Evolutionary conservation across 2,113 vertebrate species (phyloP), one percentile per base, ranked within the genome.

Genomic region (Protomyctophum bolini): DNA sequence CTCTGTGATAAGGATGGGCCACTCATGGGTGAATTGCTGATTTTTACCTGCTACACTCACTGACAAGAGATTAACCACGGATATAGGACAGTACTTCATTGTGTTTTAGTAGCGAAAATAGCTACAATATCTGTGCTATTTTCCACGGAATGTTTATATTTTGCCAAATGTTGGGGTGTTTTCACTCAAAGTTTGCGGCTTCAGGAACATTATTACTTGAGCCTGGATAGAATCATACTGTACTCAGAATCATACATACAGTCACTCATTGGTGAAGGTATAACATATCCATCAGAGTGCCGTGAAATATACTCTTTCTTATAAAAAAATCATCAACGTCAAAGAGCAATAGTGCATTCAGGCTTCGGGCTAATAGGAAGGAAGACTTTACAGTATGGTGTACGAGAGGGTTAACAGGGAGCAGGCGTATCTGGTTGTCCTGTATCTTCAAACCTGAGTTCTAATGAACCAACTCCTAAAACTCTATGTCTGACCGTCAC

Each of bases 401-500:
- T 9, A 6, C 57, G 21, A 21, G 21, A 21, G 21, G 21, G 21
- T 21, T 21, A 58, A 0, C n/a, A n/a, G 9, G 10, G 47, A 72
- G 72, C 55, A 71, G 49, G 62, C 8, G 0, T 10, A 41, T 55
- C 5, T 29, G 15, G 4, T 14, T 15, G 8, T 51, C 49, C 55
- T 65, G 68, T 0, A n/a, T 3, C 12, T 49, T 68, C 4, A 52
- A 54, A 4, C 6, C 49, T 54, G 14, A 63, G 45, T 75, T 72
- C 68, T 6, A 56, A 41, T 52, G 47, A 57, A 49, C 55, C 3
- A 12, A 52, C 10, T 28, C 2, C 33, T 41, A 41, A 41, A 41
- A 46, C 1, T 63, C 8, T n/a, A 72, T 55, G 63, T 63, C 55
- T 51, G 67, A 6, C 21, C n/a, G 74, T 52, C 56, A 62, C 55